phyloP scores from a whole-genome alignment of 2,888 invertebrate genomes.

The Latheticus oryzae region DNA sequence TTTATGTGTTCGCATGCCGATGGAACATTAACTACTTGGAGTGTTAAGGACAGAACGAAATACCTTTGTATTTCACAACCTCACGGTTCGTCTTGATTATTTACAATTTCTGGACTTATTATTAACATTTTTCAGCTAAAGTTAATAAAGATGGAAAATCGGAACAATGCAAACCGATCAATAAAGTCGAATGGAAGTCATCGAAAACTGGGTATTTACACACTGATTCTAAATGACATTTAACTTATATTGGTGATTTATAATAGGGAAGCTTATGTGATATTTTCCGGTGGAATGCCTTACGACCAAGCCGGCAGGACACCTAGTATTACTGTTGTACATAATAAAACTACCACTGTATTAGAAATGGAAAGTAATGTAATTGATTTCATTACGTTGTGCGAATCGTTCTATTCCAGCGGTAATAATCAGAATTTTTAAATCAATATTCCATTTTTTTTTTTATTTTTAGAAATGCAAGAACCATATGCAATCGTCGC shows the following conservation, averaged over 20 bases:
- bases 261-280: constrained; percentile 90
- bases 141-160: constrained; percentile 91
- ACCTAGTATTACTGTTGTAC: constrained; percentile 95
- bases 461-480: constrained; percentile 81
- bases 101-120: constrained; percentile 63
- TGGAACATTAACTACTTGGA: constrained; percentile 96
- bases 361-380: constrained; percentile 99
- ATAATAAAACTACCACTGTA: constrained; percentile 96
- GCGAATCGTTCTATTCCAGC: constrained; percentile 93
- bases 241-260: constrained; percentile 13
- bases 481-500: constrained; percentile 99
- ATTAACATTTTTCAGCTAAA: constrained; percentile 85
- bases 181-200: constrained; percentile 95
- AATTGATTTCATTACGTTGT: constrained; percentile 95
- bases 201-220: constrained; percentile 79
- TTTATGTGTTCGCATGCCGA: constrained; percentile 97
- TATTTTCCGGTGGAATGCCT: constrained; percentile 97
- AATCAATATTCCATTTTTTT: neutral
- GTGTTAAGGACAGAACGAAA: constrained; percentile 78
- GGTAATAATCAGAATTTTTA: constrained; percentile 71
- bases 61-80: constrained; percentile 88
- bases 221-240: neutral
- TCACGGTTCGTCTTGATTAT: constrained; percentile 75
- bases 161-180: constrained; percentile 94
- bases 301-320: constrained; percentile 89